These are phyloP conservation scores for Heloderma charlesbogerti DNA, from an alignment of 2,113 vertebrate species.

Conservation along the genomic window DNA sequence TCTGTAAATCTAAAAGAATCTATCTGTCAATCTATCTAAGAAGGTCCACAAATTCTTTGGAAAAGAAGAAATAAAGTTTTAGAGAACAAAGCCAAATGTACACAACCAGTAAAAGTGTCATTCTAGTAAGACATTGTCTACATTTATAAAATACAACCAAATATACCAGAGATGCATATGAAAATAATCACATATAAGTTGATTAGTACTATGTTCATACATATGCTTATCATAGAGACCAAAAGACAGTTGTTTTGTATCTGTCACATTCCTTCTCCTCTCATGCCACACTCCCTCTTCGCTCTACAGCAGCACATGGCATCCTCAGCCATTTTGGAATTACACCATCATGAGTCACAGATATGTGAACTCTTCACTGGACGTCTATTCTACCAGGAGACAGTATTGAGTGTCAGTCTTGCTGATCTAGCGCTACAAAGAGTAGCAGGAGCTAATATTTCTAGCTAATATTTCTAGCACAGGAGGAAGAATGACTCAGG, in stretches of 20 bases:
- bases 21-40: neutral
- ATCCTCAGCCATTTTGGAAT: neutral
- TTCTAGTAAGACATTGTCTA: neutral
- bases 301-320: neutral
- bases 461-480: slow-evolving; percentile 2
- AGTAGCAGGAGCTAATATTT: slow-evolving; percentile 4
- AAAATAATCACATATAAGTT: neutral
- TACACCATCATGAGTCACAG: neutral
- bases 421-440: neutral
- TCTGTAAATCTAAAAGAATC: neutral
- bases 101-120: neutral
- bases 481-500: neutral
- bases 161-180: neutral
- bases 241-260: neutral
- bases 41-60: neutral
- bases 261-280: neutral
- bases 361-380: neutral
- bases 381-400: neutral
- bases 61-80: neutral
- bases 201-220: neutral
- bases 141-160: neutral
- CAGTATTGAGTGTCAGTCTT: neutral
- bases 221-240: neutral
- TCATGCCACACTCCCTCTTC: neutral
- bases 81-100: neutral